These are phyloP conservation scores for Dendrocincla fuliginosa DNA, from an alignment of 2,797 vertebrate genomes.

Conservation along the genomic window DNA sequence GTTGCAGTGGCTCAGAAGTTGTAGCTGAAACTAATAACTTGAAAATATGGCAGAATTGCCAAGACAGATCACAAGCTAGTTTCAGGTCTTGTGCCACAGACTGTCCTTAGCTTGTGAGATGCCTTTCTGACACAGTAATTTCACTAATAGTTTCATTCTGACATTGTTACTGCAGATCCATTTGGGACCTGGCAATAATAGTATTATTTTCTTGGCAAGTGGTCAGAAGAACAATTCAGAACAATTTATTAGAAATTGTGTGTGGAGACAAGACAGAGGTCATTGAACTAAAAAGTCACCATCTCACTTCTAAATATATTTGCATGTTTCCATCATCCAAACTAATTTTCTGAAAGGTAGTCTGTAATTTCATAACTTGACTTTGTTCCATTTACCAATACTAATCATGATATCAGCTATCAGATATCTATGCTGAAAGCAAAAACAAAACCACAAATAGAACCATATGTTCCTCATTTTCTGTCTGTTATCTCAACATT, in stretches of 20 bases:
- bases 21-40: not conserved
- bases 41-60: not conserved
- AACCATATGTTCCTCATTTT: conserved; percentile 33
- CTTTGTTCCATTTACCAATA: not conserved
- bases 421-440: not conserved
- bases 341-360: not conserved
- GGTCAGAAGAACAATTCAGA: conserved; percentile 11
- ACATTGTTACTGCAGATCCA: not conserved
- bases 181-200: not conserved
- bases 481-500: conserved; percentile 33
- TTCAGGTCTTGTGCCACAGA: not conserved
- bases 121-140: conserved; percentile 32
- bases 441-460: not conserved
- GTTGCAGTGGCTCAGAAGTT: not conserved
- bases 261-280: not conserved
- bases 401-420: not conserved
- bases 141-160: not conserved
- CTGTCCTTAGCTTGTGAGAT: not conserved
- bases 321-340: not conserved
- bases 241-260: not conserved
- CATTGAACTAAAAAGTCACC: conserved; percentile 2
- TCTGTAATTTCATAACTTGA: not conserved
- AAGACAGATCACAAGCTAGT: not conserved
- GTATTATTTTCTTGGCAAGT: conserved; percentile 27
- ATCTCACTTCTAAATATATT: not conserved